Evolutionary conservation across 2,888 invertebrate genomes (phyloP).

Genomic region (Caradrina clavipalpis): DNA sequence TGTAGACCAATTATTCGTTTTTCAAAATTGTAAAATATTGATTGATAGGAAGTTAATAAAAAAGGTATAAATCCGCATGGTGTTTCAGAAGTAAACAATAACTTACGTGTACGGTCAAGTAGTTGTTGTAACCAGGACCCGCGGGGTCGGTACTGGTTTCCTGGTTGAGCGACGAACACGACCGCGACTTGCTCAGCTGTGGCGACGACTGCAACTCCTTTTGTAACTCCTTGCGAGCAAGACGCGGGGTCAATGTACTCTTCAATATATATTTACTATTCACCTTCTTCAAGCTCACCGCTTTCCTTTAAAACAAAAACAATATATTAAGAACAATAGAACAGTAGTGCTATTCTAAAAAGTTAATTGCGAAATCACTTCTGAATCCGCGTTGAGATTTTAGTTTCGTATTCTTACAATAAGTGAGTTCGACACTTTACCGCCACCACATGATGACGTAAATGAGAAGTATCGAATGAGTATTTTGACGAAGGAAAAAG

Average conservation of each 20-base stretch:
- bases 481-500: no score
- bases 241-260: conserved; percentile 95
- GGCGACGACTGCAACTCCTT: conserved; percentile 91
- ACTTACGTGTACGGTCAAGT: conserved; percentile 94
- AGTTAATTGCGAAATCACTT: no score
- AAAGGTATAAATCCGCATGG: neutral
- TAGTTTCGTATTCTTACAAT: no score
- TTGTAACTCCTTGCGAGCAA: conserved; percentile 93
- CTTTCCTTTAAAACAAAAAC: conserved; percentile 89
- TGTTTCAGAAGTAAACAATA: neutral
- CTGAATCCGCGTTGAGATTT: no score
- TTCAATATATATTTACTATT: conserved; percentile 96
- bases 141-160: conserved; percentile 90
- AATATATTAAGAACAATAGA: neutral
- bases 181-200: conserved; percentile 93
- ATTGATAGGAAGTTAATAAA: neutral
- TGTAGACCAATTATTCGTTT: no score
- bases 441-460: no score
- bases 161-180: conserved; percentile 93
- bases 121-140: conserved; percentile 92
- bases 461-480: no score
- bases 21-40: neutral
- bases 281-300: conserved; percentile 93
- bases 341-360: no score
- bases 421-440: no score